These are phyloP conservation scores for Oryzias melastigma DNA, from an alignment of 2,113 vertebrate genomes.

Conservation along the genomic window DNA sequence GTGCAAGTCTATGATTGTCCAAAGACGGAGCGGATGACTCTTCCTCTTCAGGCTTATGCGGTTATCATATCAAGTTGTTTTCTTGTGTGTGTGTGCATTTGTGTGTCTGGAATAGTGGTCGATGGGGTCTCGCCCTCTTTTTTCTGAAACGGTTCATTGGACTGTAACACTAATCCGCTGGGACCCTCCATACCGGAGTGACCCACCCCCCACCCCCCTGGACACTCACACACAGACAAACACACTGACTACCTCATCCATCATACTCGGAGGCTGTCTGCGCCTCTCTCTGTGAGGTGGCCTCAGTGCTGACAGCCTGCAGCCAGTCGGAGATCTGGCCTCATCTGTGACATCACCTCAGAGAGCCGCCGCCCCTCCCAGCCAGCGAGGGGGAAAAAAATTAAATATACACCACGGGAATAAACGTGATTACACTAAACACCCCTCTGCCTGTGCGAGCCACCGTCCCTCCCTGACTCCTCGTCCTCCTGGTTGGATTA, in stretches of 20 bases:
- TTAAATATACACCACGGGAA: slow-evolving; percentile 1
- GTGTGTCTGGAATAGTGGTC: slow-evolving; percentile 31
- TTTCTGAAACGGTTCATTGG: slow-evolving; percentile 67
- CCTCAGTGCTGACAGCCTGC: slow-evolving; percentile 46
- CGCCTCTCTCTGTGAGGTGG: slow-evolving; percentile 32
- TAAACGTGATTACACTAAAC: too few species aligned
- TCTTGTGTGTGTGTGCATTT: slow-evolving; percentile 24
- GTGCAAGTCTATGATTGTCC: slow-evolving; percentile 45
- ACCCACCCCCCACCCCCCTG: slow-evolving; percentile 35
- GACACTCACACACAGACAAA: slow-evolving; percentile 56
- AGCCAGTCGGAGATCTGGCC: slow-evolving; percentile 45
- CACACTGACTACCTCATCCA: slow-evolving; percentile 58
- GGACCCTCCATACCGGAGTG: slow-evolving; percentile 50
- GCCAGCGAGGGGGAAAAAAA: slow-evolving; percentile 12
- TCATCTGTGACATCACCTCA: slow-evolving; percentile 45
- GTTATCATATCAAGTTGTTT: slow-evolving; percentile 57
- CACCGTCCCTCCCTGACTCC: background rate
- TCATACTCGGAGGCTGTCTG: slow-evolving; percentile 61
- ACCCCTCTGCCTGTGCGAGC: too few species aligned
- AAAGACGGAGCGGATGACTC: slow-evolving; percentile 51
- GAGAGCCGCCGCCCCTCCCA: slow-evolving; percentile 17
- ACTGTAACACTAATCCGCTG: slow-evolving; percentile 61
- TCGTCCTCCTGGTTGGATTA: slow-evolving; percentile 1
- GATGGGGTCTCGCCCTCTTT: slow-evolving; percentile 53
- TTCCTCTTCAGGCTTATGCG: slow-evolving; percentile 42